Percentiles rank a stretch among this genome's conserved stretches.
Conservation (phyloP, 2,888 invertebrate species). For the Miltochrista miniata region DNA sequence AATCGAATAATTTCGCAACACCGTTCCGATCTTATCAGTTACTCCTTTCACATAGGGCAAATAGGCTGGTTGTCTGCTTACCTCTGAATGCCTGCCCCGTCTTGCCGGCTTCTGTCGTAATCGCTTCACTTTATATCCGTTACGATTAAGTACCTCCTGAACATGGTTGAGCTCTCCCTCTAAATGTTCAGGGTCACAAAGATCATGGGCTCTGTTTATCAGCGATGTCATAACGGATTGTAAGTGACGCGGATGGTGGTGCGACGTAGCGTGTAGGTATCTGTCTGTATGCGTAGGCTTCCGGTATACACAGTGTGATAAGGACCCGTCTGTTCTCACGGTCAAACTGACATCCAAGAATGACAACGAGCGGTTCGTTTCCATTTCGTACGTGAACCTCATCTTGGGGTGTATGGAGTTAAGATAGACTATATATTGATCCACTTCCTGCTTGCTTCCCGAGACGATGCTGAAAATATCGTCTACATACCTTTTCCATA, state of each 20-base stretch:
- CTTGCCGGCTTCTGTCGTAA: neutral
- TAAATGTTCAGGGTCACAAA: neutral
- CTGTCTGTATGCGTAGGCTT: neutral
- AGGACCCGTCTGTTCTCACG: neutral
- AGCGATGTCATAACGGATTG: neutral
- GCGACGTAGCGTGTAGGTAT: neutral
- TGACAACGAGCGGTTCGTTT: neutral
- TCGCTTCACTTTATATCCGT: neutral
- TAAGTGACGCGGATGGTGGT: neutral
- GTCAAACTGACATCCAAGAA: neutral
- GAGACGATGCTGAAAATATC: neutral
- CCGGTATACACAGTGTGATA: neutral
- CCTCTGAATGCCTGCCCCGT: neutral
- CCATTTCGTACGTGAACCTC: neutral
- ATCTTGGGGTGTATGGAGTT: neutral
- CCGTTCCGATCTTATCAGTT: too few relatives aligned
- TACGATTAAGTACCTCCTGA: neutral
- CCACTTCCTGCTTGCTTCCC: neutral
- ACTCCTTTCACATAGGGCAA: too few relatives aligned
- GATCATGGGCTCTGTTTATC: neutral
- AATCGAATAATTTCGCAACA: too few relatives aligned
- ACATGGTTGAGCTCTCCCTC: neutral
- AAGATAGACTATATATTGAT: neutral
- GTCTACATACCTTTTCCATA: neutral
- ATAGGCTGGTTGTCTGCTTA: too few relatives aligned